Evolutionary conservation across 2,113 vertebrate species (phyloP).

Genomic region (Carassius gibelio): DNA sequence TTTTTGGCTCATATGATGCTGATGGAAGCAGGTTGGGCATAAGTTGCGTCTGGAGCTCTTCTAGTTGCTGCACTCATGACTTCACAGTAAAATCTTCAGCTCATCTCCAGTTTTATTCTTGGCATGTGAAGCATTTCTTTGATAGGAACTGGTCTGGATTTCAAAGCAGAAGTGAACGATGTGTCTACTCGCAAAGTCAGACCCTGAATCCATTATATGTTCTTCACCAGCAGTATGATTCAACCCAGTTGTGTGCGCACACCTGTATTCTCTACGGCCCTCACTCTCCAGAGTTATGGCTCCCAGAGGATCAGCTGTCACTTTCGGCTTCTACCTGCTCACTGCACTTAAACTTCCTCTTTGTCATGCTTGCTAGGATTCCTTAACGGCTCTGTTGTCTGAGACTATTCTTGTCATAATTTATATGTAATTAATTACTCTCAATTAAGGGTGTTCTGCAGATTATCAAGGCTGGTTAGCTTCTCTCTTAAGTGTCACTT

Average conservation of each 20-base stretch:
- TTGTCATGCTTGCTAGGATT: constrained; percentile 29
- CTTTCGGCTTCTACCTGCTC: constrained; percentile 47
- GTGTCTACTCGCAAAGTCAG: constrained; percentile 27
- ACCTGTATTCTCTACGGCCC: constrained; percentile 46
- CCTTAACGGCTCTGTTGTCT: constrained; percentile 6
- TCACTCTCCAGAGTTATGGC: constrained; percentile 39
- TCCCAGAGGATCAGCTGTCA: constrained; percentile 49
- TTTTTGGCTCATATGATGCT: not conserved
- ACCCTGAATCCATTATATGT: constrained; percentile 27
- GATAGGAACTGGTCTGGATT: constrained; percentile 56
- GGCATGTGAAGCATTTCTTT: constrained; percentile 47
- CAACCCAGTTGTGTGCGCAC: constrained; percentile 36
- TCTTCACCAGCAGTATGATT: constrained; percentile 19
- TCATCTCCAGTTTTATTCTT: constrained; percentile 12
- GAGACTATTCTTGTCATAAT: constrained; percentile 44
- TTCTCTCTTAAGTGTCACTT: constrained; percentile 42
- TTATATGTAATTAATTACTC: constrained; percentile 53
- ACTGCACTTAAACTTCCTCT: constrained; percentile 36
- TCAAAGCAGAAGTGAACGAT: constrained; percentile 51
- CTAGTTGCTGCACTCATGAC: constrained; percentile 11
- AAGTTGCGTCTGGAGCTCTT: not conserved
- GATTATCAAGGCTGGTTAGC: constrained; percentile 45
- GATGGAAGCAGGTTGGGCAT: constrained; percentile 1
- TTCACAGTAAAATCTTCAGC: constrained; percentile 13
- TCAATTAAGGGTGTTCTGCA: constrained; percentile 47